Conservation (phyloP, 2,113 vertebrate genomes). For the Lophura nycthemera region DNA sequence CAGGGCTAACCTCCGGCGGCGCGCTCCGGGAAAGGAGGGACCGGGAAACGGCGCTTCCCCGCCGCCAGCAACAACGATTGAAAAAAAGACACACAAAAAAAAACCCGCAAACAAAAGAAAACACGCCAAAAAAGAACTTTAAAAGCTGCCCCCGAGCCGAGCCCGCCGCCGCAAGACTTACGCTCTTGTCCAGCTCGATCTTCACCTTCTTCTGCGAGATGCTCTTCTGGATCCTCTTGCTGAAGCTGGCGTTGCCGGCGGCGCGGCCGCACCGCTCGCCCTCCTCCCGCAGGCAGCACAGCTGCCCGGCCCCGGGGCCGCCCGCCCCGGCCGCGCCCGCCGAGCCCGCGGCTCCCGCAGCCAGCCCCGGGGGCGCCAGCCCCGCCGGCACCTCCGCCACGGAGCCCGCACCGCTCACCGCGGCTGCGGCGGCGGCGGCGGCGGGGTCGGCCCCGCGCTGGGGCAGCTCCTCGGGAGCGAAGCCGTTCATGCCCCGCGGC, state of each 20-base stretch:
- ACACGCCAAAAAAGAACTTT: no score
- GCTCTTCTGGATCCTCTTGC: conserved; percentile 87
- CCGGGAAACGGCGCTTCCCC: no score
- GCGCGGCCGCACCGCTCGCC: conserved; percentile 81
- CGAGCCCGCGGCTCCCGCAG: background rate
- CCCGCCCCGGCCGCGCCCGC: conserved; percentile 42
- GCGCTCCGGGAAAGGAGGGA: no score
- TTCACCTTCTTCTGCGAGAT: conserved; percentile 89
- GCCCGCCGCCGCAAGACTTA: conserved; percentile 24
- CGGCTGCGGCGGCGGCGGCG: conserved; percentile 10
- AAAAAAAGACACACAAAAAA: no score
- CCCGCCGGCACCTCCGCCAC: conserved; percentile 65
- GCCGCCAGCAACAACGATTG: no score
- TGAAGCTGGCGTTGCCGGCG: conserved; percentile 86
- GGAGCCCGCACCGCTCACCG: conserved; percentile 24
- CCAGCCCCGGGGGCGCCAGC: conserved; percentile 63
- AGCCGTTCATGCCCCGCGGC: conserved; percentile 78
- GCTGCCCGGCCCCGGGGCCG: conserved; percentile 44
- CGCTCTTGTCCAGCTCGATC: conserved; percentile 85
- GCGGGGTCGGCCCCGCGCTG: conserved; percentile 76
- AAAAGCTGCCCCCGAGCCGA: background rate
- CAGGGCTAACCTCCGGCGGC: no score
- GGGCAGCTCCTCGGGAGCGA: conserved; percentile 79
- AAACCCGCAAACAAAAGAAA: no score
- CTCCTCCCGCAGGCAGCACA: conserved; percentile 82